Evolutionary conservation across 2,113 vertebrate genomes (phyloP), one percentile per base, ranked within the genome.

Genomic region (Cathartes aura): DNA sequence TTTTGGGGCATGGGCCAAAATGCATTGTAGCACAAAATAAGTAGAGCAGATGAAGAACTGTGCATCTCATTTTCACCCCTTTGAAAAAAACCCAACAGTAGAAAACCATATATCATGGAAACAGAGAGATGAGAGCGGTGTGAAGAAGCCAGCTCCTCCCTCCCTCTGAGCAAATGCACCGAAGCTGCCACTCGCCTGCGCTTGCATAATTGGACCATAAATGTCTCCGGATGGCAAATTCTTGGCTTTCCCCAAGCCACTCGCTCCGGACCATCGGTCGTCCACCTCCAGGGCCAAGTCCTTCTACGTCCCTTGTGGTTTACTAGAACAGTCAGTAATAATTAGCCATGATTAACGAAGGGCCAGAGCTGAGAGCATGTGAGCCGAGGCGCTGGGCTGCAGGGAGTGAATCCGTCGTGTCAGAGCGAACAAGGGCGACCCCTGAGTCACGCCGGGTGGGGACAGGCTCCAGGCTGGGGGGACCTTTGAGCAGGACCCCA

Each of bases 1-100:
- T 96, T 87, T 85, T 23, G 81, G 87, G 93, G 81, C 58, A 42
- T 43, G 86, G 91, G 92, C 96, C 93, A 96, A 90, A 85, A 81
- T 50, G 50, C 43, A 68, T 53, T 86, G 89, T 87, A 70, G 75
- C 70, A 23, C 63, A 78, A 72, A 94, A 90, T 60, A 87, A 96
- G 90, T 19, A 26, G 87, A 93, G 68, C 94, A 95, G 90, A 92
- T 87, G 87, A 95, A 70, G 87, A 87, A 30, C 94, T 45, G 32
- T 62, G 84, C 92, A 72, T 91, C 91, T 95, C 87, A 80, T 94
- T 94, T 85, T 80, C 56, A 94, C 84, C 68, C 84, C 4, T 40
- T 90, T 72, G 62, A 55, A 81, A 84, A 66, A 94, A 93, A 40
- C n/a, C 19, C 30, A 86, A 9, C 29, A 84, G 81, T 23, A 89